These are phyloP conservation scores for Phorcus lineatus DNA, from an alignment of 2,888 invertebrate genomes.

Conservation along the genomic window DNA sequence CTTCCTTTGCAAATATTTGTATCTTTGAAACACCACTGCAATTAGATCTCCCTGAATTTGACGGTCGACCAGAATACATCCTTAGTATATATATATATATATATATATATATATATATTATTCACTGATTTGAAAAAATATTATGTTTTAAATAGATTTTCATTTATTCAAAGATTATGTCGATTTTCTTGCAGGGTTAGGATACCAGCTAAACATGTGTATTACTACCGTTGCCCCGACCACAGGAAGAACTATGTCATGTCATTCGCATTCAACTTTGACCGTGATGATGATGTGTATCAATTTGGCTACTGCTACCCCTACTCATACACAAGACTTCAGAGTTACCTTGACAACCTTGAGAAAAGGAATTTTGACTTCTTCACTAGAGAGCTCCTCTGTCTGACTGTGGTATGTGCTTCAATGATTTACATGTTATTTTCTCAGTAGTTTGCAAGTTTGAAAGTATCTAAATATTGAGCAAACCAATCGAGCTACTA, in stretches of 20 bases:
- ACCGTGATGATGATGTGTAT: slow-evolving; percentile 94
- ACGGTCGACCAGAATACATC: no score
- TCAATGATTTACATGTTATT: background rate
- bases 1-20: no score
- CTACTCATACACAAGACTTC: slow-evolving; percentile 94
- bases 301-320: slow-evolving; percentile 96
- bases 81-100: no score
- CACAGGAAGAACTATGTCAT: slow-evolving; percentile 92
- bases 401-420: slow-evolving; percentile 72
- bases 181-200: slow-evolving; percentile 66
- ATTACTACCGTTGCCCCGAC: slow-evolving; percentile 91
- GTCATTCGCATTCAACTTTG: slow-evolving; percentile 95
- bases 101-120: no score
- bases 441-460: no score
- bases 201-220: slow-evolving; percentile 84
- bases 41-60: no score
- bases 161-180: no score
- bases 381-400: slow-evolving; percentile 82
- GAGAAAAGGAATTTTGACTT: slow-evolving; percentile 80
- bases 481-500: no score
- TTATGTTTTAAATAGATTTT: no score
- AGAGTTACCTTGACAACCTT: slow-evolving; percentile 87
- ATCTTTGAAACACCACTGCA: no score
- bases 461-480: no score
- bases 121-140: no score